These are phyloP conservation scores for Styela clava DNA, from an alignment of 23 tunicate species.

Conservation along the genomic window DNA sequence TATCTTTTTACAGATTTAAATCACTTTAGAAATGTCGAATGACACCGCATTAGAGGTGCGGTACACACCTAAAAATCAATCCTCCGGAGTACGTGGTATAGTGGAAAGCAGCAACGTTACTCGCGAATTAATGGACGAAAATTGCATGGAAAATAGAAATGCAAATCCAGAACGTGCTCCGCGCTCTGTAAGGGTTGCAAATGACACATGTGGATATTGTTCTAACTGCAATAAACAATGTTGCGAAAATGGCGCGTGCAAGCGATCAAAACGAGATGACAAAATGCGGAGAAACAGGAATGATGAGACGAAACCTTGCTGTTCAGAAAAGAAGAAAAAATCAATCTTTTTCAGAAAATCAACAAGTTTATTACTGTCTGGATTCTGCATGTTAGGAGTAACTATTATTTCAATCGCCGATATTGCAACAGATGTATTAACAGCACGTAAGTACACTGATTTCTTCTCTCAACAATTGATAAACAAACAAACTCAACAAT, in stretches of 20 bases:
- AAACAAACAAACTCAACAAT: too few relatives aligned
- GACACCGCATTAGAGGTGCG: background rate
- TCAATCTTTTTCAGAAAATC: constrained; percentile 13
- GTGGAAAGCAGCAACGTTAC: background rate
- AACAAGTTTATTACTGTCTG: constrained; percentile 24
- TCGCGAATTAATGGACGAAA: background rate
- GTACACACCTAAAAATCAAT: background rate
- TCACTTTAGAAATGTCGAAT: background rate
- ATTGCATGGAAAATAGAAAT: background rate
- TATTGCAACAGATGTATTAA: constrained; percentile 30
- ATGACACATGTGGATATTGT: background rate
- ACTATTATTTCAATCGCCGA: constrained; percentile 22
- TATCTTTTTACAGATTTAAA: background rate
- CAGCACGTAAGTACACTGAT: constrained; percentile 22
- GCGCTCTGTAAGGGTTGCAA: background rate
- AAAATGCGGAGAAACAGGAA: too few relatives aligned
- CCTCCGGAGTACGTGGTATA: background rate
- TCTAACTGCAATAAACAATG: background rate
- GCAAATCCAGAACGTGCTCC: background rate
- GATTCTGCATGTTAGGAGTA: constrained; percentile 23
- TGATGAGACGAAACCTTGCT: background rate
- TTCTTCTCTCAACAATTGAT: background rate
- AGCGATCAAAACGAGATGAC: background rate
- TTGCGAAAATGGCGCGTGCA: constrained; percentile 11
- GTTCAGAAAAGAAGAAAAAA: constrained; percentile 1